These are phyloP conservation scores for Seira ritae DNA, from an alignment of 2,888 invertebrate species.

Conservation along the genomic window DNA sequence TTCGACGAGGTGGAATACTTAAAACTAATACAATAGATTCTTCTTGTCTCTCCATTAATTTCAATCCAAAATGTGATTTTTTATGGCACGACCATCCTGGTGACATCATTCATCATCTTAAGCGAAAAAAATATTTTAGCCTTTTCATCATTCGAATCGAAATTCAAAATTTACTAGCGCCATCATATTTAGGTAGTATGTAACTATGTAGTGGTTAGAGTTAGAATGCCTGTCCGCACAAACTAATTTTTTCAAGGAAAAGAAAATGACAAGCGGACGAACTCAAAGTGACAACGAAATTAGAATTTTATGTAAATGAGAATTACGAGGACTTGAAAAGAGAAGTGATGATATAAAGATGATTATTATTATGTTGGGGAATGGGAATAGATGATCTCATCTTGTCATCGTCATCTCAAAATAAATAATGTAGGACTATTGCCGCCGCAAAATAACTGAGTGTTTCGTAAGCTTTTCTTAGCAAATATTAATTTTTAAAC, in stretches of 20 bases:
- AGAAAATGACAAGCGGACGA: neutral
- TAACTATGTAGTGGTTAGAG: too few relatives aligned
- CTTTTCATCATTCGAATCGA: too few relatives aligned
- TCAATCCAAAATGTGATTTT: slow-evolving; percentile 4
- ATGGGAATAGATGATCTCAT: neutral
- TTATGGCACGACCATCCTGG: neutral
- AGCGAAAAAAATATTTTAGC: neutral
- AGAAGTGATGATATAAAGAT: slow-evolving; percentile 24
- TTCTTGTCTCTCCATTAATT: neutral
- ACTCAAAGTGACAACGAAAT: slow-evolving; percentile 13
- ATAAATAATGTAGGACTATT: too few relatives aligned
- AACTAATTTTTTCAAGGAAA: too few relatives aligned
- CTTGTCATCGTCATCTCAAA: neutral
- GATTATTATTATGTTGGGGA: neutral
- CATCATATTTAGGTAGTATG: too few relatives aligned
- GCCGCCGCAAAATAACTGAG: too few relatives aligned
- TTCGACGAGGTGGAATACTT: slow-evolving; percentile 7
- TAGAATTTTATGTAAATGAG: slow-evolving; percentile 43
- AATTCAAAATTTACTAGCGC: too few relatives aligned
- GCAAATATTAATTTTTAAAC: too few relatives aligned
- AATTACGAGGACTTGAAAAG: slow-evolving; percentile 30
- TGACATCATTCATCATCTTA: slow-evolving; percentile 7
- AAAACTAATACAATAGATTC: neutral
- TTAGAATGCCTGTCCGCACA: too few relatives aligned
- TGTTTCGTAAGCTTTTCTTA: too few relatives aligned